Percentiles rank a stretch among this genome's conserved stretches.
Evolutionary conservation across 2,888 invertebrate species (phyloP).

Genomic region (Diloba caeruleocephala): DNA sequence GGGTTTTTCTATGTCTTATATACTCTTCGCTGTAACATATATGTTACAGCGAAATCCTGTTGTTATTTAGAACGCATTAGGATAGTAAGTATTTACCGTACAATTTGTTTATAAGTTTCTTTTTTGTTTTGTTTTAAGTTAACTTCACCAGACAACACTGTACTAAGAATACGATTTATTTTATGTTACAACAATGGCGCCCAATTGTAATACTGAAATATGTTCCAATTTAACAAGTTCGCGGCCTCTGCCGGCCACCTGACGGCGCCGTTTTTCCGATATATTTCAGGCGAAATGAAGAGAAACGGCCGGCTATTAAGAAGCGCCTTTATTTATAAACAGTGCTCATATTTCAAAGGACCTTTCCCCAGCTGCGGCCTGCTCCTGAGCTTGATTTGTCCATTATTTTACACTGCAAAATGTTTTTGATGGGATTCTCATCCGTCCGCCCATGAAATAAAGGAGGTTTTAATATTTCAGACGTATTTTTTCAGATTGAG

Average conservation of each 20-base stretch:
- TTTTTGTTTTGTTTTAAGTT: too few relatives aligned
- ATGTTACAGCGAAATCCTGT: too few relatives aligned
- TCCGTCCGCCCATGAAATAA: constrained; percentile 35
- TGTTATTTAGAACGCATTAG: too few relatives aligned
- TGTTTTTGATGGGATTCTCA: constrained; percentile 50
- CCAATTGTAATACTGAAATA: constrained; percentile 17
- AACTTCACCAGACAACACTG: too few relatives aligned
- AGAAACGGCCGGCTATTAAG: constrained; percentile 71
- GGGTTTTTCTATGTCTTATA: too few relatives aligned
- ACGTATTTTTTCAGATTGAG: constrained; percentile 30
- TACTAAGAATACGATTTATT: not conserved
- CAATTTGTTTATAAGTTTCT: too few relatives aligned
- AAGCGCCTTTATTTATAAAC: constrained; percentile 73
- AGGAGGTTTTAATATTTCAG: constrained; percentile 47
- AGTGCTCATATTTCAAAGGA: constrained; percentile 67
- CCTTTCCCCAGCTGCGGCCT: constrained; percentile 50
- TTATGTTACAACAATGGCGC: constrained; percentile 14
- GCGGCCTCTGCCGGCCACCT: constrained; percentile 22
- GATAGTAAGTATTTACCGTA: too few relatives aligned
- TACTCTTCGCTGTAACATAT: too few relatives aligned
- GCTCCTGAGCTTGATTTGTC: constrained; percentile 49
- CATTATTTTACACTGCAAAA: constrained; percentile 52
- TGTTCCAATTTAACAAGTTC: constrained; percentile 34
- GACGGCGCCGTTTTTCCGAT: constrained; percentile 39
- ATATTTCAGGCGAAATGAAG: constrained; percentile 69